phyloP scores from a whole-genome alignment of 2,888 invertebrate species.

The Lasioglossum vierecki region DNA sequence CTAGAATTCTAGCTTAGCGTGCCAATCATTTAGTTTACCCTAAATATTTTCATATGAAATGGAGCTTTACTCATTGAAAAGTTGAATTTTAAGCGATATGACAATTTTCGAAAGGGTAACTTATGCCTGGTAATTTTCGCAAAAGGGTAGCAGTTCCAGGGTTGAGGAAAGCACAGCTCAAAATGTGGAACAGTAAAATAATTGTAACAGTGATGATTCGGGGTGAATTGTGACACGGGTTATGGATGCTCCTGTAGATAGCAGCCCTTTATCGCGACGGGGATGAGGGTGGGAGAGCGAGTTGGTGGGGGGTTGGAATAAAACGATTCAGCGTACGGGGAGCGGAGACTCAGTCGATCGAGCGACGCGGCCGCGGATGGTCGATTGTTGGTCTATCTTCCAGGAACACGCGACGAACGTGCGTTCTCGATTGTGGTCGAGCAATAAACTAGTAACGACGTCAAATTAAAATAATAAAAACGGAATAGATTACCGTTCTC shows the following conservation, averaged over 20 bases:
- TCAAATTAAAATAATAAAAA: not conserved
- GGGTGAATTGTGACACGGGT: not conserved
- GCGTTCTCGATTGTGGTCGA: not conserved
- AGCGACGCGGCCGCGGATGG: slow-evolving; percentile 64
- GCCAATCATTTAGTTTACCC: no score
- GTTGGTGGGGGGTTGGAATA: slow-evolving; percentile 60
- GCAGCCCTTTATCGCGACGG: not conserved
- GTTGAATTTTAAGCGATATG: no score
- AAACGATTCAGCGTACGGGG: slow-evolving; percentile 54
- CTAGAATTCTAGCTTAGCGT: no score
- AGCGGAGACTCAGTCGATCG: slow-evolving; percentile 74
- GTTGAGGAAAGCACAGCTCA: no score
- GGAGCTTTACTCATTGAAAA: no score
- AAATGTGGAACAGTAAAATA: not conserved
- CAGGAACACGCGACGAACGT: slow-evolving; percentile 35
- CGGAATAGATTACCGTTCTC: not conserved
- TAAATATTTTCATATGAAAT: no score
- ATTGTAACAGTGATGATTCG: not conserved
- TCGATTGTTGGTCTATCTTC: slow-evolving; percentile 49
- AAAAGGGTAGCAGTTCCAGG: no score
- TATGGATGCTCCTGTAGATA: not conserved
- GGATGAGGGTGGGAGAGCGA: not conserved
- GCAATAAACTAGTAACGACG: not conserved
- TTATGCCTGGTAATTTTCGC: no score
- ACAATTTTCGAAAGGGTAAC: no score